Evolutionary conservation across 2,888 invertebrate species (phyloP).

Genomic region (Lasioglossum pauxillum): DNA sequence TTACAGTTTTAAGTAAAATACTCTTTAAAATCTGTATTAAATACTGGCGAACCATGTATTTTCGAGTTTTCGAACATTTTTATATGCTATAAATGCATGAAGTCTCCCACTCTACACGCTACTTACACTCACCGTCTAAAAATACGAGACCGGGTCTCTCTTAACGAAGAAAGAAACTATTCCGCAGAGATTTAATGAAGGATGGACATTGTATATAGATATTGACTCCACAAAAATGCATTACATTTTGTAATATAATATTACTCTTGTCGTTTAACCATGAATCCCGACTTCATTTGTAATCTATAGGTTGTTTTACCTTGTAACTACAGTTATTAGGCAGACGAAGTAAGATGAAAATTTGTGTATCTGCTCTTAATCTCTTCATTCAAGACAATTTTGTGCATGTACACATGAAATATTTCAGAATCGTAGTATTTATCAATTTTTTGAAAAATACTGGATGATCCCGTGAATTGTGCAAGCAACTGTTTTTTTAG

Average conservation of each 20-base stretch:
- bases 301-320: neutral
- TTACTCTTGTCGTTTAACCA: neutral
- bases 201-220: neutral
- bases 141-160: neutral
- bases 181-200: neutral
- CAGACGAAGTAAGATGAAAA: neutral
- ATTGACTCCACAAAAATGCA: neutral
- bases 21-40: neutral
- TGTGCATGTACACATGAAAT: neutral
- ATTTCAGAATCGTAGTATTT: neutral
- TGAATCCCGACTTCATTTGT: neutral
- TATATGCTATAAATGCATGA: constrained; percentile 2
- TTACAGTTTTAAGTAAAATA: neutral
- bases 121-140: constrained; percentile 5
- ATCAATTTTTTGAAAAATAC: neutral
- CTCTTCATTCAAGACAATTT: neutral
- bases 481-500: neutral
- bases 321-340: neutral
- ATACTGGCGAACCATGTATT: neutral
- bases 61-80: neutral
- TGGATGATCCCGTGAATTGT: neutral
- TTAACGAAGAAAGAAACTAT: constrained; percentile 7
- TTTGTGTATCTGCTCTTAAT: neutral
- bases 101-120: neutral
- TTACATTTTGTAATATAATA: neutral